A percentile compares a stretch with the other conserved stretches of the same genome.
Conservation (phyloP, 2,113 vertebrate species). For the Cavia porcellus region DNA sequence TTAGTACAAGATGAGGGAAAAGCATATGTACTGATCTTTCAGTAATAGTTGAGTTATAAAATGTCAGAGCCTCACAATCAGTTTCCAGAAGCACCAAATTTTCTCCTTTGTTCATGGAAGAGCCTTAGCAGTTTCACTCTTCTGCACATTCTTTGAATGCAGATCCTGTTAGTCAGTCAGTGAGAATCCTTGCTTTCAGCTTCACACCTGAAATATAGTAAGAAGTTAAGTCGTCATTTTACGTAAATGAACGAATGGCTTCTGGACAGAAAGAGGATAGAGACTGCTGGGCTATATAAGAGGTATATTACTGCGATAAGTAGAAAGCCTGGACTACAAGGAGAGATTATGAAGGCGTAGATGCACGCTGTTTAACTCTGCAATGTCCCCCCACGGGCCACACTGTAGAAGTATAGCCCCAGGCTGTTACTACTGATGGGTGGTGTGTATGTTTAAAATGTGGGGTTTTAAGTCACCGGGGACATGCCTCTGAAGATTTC, state of each 20-base stretch:
- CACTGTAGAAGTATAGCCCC: not conserved
- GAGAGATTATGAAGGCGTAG: not conserved
- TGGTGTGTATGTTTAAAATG: not conserved
- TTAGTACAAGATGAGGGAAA: not conserved
- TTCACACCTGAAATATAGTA: not conserved
- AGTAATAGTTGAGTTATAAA: conserved; percentile 40
- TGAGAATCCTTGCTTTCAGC: not conserved
- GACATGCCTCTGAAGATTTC: not conserved
- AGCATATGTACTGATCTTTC: conserved; percentile 19
- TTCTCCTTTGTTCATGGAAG: not conserved
- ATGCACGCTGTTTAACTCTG: not conserved
- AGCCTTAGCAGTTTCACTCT: not conserved
- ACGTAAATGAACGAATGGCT: not conserved
- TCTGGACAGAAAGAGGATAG: not conserved
- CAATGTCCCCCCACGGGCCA: not conserved
- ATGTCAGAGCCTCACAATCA: not conserved
- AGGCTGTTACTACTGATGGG: not conserved
- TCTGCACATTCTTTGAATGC: not conserved
- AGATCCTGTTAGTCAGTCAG: not conserved
- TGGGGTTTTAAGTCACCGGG: not conserved
- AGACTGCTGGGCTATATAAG: not conserved
- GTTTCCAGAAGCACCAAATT: not conserved
- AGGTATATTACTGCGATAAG: not conserved
- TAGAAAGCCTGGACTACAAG: not conserved
- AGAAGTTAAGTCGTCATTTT: not conserved